Evolutionary conservation across 2,113 vertebrate genomes (phyloP), one percentile per base, ranked within the genome.

Genomic region (Oncorhynchus tshawytscha): DNA sequence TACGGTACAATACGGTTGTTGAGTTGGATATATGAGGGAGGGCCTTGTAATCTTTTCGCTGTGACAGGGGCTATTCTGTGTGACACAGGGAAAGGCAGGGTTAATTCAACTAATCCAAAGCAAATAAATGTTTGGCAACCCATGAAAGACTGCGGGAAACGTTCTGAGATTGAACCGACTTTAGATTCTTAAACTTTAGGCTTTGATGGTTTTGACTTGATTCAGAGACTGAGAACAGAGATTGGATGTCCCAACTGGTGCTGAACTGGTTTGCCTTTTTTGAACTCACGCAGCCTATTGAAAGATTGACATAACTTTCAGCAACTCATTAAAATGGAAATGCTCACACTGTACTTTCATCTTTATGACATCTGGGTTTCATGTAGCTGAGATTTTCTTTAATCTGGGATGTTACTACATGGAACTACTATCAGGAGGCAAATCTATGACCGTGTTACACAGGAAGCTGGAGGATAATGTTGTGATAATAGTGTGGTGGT

Each of bases 81-180:
- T 71, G 82, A 89, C 87, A 85, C 74, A 49, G 79, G 76, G 68
- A 76, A 75, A 20, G 76, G 80, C 81, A 73, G 86, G 84, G 86
- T 80, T 89, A 90, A 91, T 91, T 87, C 88, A 82, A 89, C 87
- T 92, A 91, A 92, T 90, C 88, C 82, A 88, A 89, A 88, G 90
- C 87, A 91, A 93, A 91, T 89, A 90, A 89, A 90, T 74, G 82
- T 82, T 86, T 93, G 89, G 87, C 89, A 87, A 73, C 4, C 24
- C 73, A 84, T 90, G 79, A 91, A 90, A 91, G 85, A 80, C 78
- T 84, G 81, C 31, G 89, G 86, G 82, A 60, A 88, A 83, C 73
- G 83, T 78, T 80, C 83, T 76, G 83, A 86, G 83, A 88, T 85
- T 85, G 87, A 90, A 86, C 59, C 20, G 78, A 88, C 81, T 84